Evolutionary conservation across 2,797 vertebrate species (phyloP).

Genomic region (Crenuchus spilurus): DNA sequence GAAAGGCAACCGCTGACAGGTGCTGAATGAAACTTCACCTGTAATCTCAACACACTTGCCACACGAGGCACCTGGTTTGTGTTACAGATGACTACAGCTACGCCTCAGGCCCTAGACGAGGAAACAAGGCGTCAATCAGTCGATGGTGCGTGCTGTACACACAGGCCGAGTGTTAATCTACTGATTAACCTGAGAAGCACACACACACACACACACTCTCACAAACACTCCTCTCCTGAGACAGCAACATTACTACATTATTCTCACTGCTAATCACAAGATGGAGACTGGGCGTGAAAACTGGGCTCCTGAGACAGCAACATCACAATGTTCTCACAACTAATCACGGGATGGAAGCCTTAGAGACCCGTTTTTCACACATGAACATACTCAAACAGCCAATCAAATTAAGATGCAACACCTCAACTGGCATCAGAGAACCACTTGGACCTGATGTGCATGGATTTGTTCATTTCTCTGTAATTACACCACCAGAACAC

Average conservation of each 20-base stretch:
- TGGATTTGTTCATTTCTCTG: too few species aligned
- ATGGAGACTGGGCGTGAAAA: conserved; percentile 2
- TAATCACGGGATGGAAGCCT: background rate
- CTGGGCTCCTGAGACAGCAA: background rate
- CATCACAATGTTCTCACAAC: background rate
- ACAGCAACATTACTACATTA: conserved; percentile 1
- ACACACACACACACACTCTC: background rate
- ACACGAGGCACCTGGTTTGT: conserved; percentile 67
- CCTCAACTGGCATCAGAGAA: background rate
- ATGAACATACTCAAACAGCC: background rate
- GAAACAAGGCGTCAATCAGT: conserved; percentile 28
- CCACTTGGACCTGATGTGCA: too few species aligned
- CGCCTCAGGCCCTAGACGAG: conserved; percentile 50
- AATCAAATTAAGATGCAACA: background rate
- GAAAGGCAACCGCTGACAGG: conserved; percentile 52
- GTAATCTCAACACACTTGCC: conserved; percentile 47
- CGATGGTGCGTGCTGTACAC: background rate
- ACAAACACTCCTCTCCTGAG: background rate
- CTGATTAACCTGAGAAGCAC: conserved; percentile 25
- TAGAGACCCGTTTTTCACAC: background rate
- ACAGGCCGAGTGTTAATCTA: conserved; percentile 21
- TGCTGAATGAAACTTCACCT: conserved; percentile 55
- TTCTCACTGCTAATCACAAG: conserved; percentile 5
- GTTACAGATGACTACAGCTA: conserved; percentile 75
- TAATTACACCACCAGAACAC: too few species aligned